phyloP scores from a whole-genome alignment of 2,113 vertebrate species.

The Pan troglodytes region DNA sequence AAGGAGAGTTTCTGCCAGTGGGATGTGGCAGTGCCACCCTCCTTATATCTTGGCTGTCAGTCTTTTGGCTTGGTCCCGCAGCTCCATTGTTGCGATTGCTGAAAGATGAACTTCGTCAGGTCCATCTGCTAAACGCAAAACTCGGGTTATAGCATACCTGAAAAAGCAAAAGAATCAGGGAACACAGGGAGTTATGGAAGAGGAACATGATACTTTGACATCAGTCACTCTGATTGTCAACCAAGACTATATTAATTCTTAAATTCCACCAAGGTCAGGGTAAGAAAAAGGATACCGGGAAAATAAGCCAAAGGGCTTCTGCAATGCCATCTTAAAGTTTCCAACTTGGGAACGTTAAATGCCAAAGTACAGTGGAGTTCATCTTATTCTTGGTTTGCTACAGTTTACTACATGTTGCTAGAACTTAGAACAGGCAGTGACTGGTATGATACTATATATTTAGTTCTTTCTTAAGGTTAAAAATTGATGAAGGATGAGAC shows the following conservation, averaged over 20 bases:
- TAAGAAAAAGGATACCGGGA: not conserved
- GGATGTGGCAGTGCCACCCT: rapidly evolving
- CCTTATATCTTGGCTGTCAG: slow-evolving; percentile 86
- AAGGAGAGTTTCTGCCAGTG: rapidly evolving
- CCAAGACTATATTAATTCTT: not conserved
- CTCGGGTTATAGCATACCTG: slow-evolving; percentile 88
- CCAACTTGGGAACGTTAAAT: not conserved
- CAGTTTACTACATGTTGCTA: not conserved
- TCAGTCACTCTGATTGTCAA: not conserved
- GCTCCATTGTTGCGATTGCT: slow-evolving; percentile 88
- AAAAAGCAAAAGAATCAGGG: not conserved
- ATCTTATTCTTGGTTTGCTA: not conserved
- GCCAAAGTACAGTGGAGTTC: not conserved
- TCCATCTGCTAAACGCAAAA: slow-evolving; percentile 92
- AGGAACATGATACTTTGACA: rapidly evolving
- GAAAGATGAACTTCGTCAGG: slow-evolving; percentile 97
- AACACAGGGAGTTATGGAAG: too few species aligned
- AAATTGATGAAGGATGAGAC: not conserved
- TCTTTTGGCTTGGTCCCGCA: slow-evolving; percentile 86
- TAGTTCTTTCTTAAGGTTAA: not conserved
- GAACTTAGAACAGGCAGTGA: not conserved
- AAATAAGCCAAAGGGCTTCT: not conserved
- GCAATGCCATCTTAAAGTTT: not conserved
- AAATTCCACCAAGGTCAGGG: not conserved
- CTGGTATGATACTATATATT: not conserved